Evolutionary conservation across 1,140 invertebrate genomes (phyloP), one percentile per base, ranked within the genome.

Genomic region (Zaprionus camerounensis): DNA sequence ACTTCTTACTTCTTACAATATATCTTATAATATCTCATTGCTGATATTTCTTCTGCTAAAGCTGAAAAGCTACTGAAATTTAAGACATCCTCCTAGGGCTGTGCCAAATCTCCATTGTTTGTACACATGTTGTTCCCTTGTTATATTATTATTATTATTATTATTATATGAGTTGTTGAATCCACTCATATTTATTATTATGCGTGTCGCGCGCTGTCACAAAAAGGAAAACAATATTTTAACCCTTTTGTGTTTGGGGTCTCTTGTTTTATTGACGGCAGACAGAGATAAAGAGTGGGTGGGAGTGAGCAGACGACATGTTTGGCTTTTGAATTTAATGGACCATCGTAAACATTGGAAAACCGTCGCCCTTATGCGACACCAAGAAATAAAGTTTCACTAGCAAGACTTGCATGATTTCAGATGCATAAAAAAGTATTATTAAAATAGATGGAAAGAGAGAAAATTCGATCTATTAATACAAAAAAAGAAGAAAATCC

Each of bases 181-280:
- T 66, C 67, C 66, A 78, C 69, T 75, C 73, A 34, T 61, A 74
- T 78, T 71, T 87, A 80, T 82, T 86, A 86, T 86, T 86, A 86
- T 86, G 80, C 83, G 77, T 80, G 83, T 87, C 83, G 73, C 82
- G 79, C 57, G 63, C 53, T 67, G 76, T 70, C 79, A 62, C 82
- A 73, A 68, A 70, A 49, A 58, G 44, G 28, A 56, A 76, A 79
- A 70, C 73, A 58, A 86, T 83, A 80, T 82, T 86, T 87, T 38
- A 80, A 80, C 84, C 83, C 77, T 80, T 85, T 79, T 53, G 46
- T 51, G 46, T 51, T 51, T 22, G 46, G 46, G 46, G 46, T 20
- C 17, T 17, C 46, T 13, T 51, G 46, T 49, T 49, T 49, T 53
- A 28, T 17, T 51, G 34, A 5, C 12, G 11, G 12, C 31, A 5